Conservation (phyloP, 1,140 invertebrate species). For the Glossosoma conforme region DNA sequence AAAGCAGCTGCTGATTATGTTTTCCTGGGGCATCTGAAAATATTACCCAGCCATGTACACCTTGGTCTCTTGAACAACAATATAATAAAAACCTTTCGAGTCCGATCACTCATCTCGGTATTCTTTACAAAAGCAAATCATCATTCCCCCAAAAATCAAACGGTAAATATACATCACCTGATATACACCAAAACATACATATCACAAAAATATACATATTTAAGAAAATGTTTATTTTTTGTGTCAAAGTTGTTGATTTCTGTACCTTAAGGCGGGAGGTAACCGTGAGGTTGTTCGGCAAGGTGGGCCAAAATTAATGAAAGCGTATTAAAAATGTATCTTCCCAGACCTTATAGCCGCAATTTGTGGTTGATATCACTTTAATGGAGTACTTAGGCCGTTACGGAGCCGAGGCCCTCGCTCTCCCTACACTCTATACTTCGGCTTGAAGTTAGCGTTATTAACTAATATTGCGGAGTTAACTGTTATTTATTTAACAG, state of each 20-base stretch:
- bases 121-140: background rate
- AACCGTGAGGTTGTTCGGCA: background rate
- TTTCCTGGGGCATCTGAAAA: too few species aligned
- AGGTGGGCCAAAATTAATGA: conserved; percentile 21
- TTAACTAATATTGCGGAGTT: too few species aligned
- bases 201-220: background rate
- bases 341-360: conserved; percentile 18
- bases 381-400: conserved; percentile 28
- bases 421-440: too few species aligned
- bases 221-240: background rate
- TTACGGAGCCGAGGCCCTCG: conserved; percentile 4
- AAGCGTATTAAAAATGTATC: conserved; percentile 28
- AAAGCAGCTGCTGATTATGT: too few species aligned
- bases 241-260: background rate
- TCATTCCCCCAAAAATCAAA: background rate
- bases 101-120: too few species aligned
- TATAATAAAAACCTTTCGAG: background rate
- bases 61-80: too few species aligned
- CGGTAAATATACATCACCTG: background rate
- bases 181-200: background rate
- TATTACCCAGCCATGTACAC: too few species aligned
- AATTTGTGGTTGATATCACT: conserved; percentile 29
- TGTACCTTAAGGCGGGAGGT: background rate
- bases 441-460: too few species aligned
- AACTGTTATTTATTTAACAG: too few species aligned